Evolutionary conservation across 1,140 invertebrate genomes (phyloP), one percentile per base, ranked within the genome.

Genomic region (Galendromus occidentalis): DNA sequence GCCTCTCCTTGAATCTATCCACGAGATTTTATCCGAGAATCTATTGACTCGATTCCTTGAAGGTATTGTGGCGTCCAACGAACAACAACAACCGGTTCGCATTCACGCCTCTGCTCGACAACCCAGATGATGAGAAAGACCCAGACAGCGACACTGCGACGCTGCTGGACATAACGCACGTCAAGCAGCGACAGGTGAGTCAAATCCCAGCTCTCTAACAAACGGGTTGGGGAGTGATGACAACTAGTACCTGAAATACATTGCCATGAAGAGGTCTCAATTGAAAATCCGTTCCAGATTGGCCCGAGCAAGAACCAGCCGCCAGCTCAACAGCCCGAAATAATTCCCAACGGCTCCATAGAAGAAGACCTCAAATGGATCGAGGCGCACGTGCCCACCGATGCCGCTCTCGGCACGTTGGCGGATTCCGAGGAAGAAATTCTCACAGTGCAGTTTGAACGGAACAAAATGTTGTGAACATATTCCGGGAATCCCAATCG

Each of bases 61-160:
- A 59, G 51, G 51, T 59, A 2, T 79, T 95, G 39, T 95, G 90
- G 90, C 77, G 91, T 69, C 91, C 91, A 4, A 89, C 88, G 2
- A 88, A 88, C 72, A 95, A 94, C 74, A 94, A 94, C 77, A 91
- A 94, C 77, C 81, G 88, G 72, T 78, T 66, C 78, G 90, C 91
- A 2, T 94, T 94, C 77, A 90, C 88, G 7, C 88, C 90, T 44
- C 78, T 95, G 22, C 76, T 92, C 7, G 90, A 94, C 78, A 83
- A 85, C 12, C 86, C 86, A 64, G 87, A 90, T 73, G 81, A 82
- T 68, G 79, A 80, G 45, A 80, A 82, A 65, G 84, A 87, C 42
- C 82, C 85, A 67, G 84, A 87, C 70, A 86, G 89, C 73, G 82
- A 85, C 67, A 82, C 88, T 72, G 83, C 88, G 44, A 87, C 85